Percentiles rank a stretch among this genome's conserved stretches.
Conservation (phyloP, 2,797 vertebrate species). For the Amblyraja radiata region DNA sequence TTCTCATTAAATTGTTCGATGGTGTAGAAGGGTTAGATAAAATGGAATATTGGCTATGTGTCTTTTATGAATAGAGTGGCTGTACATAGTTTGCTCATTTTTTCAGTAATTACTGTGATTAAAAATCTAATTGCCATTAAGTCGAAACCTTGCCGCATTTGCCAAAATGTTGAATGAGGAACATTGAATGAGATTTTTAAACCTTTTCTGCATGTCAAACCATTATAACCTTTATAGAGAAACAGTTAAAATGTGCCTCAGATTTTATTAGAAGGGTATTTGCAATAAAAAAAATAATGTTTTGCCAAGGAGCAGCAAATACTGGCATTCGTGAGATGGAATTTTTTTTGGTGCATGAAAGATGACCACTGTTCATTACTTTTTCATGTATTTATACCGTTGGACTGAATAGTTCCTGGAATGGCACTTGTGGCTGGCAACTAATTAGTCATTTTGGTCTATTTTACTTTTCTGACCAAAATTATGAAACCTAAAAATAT, state of each 20-base stretch:
- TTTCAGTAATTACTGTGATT: neutral
- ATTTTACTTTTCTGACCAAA: neutral
- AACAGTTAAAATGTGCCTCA: neutral
- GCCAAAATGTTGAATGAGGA: neutral
- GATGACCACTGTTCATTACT: neutral
- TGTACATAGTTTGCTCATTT: neutral
- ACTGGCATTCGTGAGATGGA: neutral
- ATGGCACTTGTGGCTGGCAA: slow-evolving; percentile 9
- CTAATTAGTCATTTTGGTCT: neutral
- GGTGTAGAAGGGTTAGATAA: neutral
- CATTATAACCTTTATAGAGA: neutral
- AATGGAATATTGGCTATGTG: neutral
- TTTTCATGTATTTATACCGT: neutral
- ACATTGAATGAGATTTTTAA: neutral
- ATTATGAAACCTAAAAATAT: neutral
- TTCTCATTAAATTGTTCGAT: neutral
- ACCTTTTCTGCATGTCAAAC: neutral
- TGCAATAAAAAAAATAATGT: neutral
- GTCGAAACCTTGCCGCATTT: neutral
- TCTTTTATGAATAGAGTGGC: neutral
- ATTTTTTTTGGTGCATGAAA: neutral
- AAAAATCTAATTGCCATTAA: neutral
- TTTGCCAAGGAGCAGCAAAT: neutral
- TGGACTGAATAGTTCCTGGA: neutral
- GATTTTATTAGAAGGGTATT: neutral